phyloP scores from a whole-genome alignment of 1,140 invertebrate species.

The Aleiodes sp. region DNA sequence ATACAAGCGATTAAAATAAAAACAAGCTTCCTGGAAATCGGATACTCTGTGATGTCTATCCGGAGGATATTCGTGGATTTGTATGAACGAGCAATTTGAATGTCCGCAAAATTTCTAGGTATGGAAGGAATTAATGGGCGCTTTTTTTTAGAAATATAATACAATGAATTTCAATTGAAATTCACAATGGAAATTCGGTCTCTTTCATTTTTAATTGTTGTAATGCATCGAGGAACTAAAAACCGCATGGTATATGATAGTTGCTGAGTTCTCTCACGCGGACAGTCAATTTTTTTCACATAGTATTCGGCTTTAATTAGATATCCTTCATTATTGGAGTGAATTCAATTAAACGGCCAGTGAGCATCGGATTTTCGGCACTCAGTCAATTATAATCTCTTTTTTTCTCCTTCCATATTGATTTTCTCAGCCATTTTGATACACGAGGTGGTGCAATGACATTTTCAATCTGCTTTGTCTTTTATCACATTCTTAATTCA shows the following conservation, averaged over 20 bases:
- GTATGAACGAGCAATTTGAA: background rate
- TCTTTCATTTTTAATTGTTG: background rate
- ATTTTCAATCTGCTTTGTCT: too few relatives aligned
- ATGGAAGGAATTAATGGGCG: too few relatives aligned
- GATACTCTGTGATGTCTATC: background rate
- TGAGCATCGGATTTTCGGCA: slow-evolving; percentile 5
- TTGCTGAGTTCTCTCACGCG: background rate
- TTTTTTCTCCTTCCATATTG: background rate
- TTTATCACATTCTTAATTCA: too few relatives aligned
- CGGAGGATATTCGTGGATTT: too few relatives aligned
- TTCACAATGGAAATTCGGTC: too few relatives aligned
- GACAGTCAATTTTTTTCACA: slow-evolving; percentile 5
- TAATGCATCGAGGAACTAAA: background rate
- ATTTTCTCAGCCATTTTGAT: too few relatives aligned
- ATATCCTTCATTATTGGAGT: slow-evolving; percentile 24
- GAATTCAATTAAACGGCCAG: slow-evolving; percentile 28
- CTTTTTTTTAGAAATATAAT: too few relatives aligned
- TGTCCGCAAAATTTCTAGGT: background rate
- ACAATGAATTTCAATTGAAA: too few relatives aligned
- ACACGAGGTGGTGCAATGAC: too few relatives aligned
- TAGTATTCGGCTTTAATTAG: slow-evolving; percentile 14
- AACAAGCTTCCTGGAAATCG: background rate
- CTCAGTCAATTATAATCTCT: background rate
- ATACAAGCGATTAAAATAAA: too few relatives aligned
- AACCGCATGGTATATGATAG: background rate